Conservation (phyloP, 2,888 invertebrate species). For the Automeris io region DNA sequence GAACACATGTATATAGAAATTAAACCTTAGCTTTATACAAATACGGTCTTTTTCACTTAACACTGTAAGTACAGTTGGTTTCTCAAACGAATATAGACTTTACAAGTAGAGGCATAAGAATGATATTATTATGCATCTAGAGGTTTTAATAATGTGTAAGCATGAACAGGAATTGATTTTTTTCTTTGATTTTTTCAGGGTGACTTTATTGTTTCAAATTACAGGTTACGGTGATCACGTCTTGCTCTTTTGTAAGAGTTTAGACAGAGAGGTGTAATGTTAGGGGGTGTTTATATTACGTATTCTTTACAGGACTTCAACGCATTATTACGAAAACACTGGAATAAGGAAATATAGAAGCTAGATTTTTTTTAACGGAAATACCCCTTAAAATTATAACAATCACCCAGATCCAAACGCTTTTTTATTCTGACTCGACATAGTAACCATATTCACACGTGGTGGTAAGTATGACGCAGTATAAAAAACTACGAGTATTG, state of each 20-base stretch:
- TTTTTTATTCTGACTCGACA: no score
- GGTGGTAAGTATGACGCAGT: no score
- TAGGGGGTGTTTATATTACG: not conserved
- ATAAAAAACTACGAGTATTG: no score
- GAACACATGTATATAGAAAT: not conserved
- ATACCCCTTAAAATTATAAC: no score
- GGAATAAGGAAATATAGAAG: no score
- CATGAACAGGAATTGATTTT: constrained; percentile 14
- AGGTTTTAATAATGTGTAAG: constrained; percentile 1
- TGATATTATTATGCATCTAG: constrained; percentile 12
- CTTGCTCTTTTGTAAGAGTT: not conserved
- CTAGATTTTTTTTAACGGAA: no score
- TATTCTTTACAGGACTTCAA: no score
- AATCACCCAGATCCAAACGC: no score
- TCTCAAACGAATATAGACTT: constrained; percentile 12
- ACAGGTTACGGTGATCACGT: constrained; percentile 11
- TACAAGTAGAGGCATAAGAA: constrained; percentile 11
- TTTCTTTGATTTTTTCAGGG: constrained; percentile 22
- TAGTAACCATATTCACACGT: no score
- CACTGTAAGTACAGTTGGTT: no score
- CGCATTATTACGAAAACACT: no score
- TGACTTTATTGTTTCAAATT: constrained; percentile 23
- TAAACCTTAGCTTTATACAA: not conserved
- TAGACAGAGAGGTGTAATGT: not conserved
- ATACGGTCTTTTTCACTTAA: not conserved